Evolutionary conservation across 2,888 invertebrate species (phyloP).

Genomic region (Caradrina clavipalpis): DNA sequence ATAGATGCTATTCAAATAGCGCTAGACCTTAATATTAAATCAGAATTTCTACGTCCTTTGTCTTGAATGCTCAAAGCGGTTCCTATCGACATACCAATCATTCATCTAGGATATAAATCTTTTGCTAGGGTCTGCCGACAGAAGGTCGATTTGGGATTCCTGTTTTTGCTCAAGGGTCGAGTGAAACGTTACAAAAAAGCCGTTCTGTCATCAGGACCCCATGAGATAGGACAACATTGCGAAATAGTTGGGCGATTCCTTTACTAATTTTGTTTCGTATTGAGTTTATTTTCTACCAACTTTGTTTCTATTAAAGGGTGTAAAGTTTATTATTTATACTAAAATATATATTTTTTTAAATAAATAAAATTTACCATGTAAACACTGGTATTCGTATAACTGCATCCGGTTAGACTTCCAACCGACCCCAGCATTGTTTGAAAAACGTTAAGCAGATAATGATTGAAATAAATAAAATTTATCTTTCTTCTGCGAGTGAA

Average conservation of each 20-base stretch:
- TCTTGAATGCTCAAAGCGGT: constrained; percentile 69
- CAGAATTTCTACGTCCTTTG: constrained; percentile 63
- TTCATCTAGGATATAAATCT: constrained; percentile 83
- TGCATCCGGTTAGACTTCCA: too few relatives aligned
- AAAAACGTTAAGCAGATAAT: too few relatives aligned
- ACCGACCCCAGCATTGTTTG: too few relatives aligned
- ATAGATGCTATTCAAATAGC: constrained; percentile 57
- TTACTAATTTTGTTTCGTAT: neutral
- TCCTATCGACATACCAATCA: constrained; percentile 75
- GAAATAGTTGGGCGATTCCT: constrained; percentile 49
- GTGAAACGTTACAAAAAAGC: constrained; percentile 75
- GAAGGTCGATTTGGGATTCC: constrained; percentile 75
- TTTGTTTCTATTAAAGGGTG: too few relatives aligned
- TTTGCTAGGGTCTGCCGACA: constrained; percentile 74
- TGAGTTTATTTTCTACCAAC: neutral
- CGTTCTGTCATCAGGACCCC: constrained; percentile 74
- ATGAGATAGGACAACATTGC: constrained; percentile 72
- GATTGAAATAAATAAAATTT: too few relatives aligned
- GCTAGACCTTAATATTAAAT: constrained; percentile 60
- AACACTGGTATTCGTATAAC: too few relatives aligned
- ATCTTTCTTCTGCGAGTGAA: too few relatives aligned
- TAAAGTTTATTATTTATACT: too few relatives aligned
- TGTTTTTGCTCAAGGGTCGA: constrained; percentile 83
- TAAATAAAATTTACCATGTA: too few relatives aligned
- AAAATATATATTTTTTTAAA: too few relatives aligned